Base-by-base conservation (phyloP, 2,888 invertebrate species). In the Miltochrista miniata region DNA sequence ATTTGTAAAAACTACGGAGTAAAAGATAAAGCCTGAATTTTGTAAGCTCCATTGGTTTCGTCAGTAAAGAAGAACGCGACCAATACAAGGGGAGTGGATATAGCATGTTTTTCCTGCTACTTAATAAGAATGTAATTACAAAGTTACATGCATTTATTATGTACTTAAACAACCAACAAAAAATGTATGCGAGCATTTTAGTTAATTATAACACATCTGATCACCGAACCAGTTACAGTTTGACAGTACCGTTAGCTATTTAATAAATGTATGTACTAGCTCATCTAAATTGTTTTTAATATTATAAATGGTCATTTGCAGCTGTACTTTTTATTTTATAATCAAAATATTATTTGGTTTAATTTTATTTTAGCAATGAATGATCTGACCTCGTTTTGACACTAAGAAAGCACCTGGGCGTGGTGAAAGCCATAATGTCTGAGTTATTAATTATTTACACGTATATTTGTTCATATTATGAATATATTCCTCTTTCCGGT, bases 211-310 rank as follows among this genome's bases (percentile, higher is more conserved):
- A 38, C 42, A 48, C 37, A 31, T 43, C 41, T 30, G 36, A 48
- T 15, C 36, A 33, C 12, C 33, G 43, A 29, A n/a, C 29, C 29
- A 48, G 37, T 36, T 41, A 35, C 47, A 41, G 24, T 54, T 54
- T 70, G 71, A 60, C 70, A 68, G 69, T 45, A 40, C 64, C 63
- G 64, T 70, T 57, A 66, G 30, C 29, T 29, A 36, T 51, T 38
- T 36, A 24, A 55, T 42, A 47, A 61, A 62, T 51, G 41, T 41
- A 15, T 12, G 11, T 18, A 14, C 7, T 12, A 18, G 34, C 34
- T 33, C 8, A 11, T 33, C 37, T 45, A 45, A 52, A 54, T 63
- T 44, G 18, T 48, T 63, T 53, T 49, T 24, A 18, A 18, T 43
- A 38, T 33, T 43, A 43, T 7, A 5, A 24, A 33, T 43, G 31